Percentiles rank a stretch among this genome's conserved stretches.
phyloP scores from a whole-genome alignment of 2,888 invertebrate genomes.

The Dascillus cervinus region DNA sequence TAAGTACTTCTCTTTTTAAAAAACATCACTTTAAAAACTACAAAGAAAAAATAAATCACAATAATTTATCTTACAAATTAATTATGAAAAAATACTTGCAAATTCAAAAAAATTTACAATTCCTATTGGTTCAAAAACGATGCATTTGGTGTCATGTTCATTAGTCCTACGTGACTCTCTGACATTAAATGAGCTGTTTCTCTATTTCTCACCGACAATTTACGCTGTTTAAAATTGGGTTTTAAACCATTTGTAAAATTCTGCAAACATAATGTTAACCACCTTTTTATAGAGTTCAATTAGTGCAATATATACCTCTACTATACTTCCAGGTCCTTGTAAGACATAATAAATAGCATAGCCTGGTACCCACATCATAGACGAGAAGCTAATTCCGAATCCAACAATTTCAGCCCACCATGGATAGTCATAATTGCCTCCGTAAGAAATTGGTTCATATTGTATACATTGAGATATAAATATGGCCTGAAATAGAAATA shows the following conservation, averaged over 20 bases:
- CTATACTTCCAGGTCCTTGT: conserved; percentile 45
- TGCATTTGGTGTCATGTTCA: conserved; percentile 13
- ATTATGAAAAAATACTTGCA: too few species aligned
- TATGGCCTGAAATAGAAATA: conserved; percentile 44
- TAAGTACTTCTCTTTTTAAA: too few species aligned
- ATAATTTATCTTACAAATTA: too few species aligned
- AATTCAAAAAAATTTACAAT: too few species aligned
- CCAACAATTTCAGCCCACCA: conserved; percentile 54
- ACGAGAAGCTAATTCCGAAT: conserved; percentile 52
- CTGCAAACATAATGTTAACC: too few species aligned
- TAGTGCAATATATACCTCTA: conserved; percentile 49
- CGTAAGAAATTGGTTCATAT: conserved; percentile 52
- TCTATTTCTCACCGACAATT: conserved; percentile 43
- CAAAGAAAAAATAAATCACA: too few species aligned
- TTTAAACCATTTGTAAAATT: conserved; percentile 44
- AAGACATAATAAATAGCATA: conserved; percentile 55
- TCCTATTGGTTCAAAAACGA: conserved; percentile 11
- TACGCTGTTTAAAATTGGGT: conserved; percentile 44
- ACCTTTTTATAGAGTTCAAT: too few species aligned
- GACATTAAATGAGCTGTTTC: conserved; percentile 44
- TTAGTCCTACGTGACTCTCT: conserved; percentile 42
- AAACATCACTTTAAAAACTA: too few species aligned
- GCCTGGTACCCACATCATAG: conserved; percentile 58
- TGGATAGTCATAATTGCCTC: conserved; percentile 50
- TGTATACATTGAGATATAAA: conserved; percentile 54